Evolutionary conservation across 2,888 invertebrate genomes (phyloP).

Genomic region (Phyto melanocephala): DNA sequence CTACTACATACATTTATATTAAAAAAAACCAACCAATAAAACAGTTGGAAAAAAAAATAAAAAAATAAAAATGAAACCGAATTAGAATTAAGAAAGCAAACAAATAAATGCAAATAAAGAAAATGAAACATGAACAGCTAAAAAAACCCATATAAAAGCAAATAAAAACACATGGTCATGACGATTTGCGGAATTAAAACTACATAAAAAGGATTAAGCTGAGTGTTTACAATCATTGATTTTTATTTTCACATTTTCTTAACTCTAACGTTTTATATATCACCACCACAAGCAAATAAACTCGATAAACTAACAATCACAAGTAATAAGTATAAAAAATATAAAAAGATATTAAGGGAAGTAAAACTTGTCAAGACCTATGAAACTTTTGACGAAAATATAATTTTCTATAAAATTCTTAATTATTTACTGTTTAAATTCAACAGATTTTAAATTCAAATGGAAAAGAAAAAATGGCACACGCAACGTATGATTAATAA

Average conservation of each 20-base stretch:
- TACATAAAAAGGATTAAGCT: conserved; percentile 60
- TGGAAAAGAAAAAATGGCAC: neutral
- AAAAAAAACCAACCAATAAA: conserved; percentile 21
- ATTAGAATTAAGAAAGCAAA: neutral
- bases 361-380: no score
- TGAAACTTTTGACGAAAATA: neutral
- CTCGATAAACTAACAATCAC: conserved; percentile 34
- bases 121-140: conserved; percentile 10
- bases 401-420: no score
- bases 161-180: conserved; percentile 57
- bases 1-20: conserved; percentile 3
- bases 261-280: neutral
- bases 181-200: conserved; percentile 63
- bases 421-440: no score
- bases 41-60: neutral
- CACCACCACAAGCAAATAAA: conserved; percentile 35
- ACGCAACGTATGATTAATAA: neutral
- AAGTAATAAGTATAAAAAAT: neutral
- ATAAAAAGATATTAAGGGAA: no score
- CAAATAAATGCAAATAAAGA: neutral
- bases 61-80: neutral
- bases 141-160: conserved; percentile 52
- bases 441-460: no score
- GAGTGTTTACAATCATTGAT: conserved; percentile 42
- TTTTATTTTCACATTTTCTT: conserved; percentile 31